Percentiles rank a stretch among this genome's conserved stretches.
Evolutionary conservation across 53 echinoderm and acorn worm genomes (phyloP).

Genomic region (Pentamera pediparva): DNA sequence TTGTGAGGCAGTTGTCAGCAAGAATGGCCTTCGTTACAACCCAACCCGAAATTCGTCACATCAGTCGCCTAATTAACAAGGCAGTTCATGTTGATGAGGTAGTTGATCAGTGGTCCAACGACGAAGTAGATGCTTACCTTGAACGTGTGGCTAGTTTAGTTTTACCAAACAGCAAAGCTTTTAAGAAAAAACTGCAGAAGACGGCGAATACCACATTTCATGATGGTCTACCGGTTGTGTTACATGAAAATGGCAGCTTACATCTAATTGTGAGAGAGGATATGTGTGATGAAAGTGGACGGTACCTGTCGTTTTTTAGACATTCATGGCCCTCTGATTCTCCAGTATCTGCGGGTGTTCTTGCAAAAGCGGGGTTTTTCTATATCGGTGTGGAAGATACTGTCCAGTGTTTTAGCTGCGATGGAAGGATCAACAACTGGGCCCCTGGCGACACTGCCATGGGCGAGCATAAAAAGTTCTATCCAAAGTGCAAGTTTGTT

Average conservation of each 20-base stretch:
- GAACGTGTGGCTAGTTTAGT: not conserved
- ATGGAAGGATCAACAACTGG: not conserved
- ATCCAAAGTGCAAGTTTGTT: slow-evolving; percentile 25
- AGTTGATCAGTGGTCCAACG: not conserved
- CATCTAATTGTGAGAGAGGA: not conserved
- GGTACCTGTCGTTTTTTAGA: not conserved
- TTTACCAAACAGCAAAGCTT: not conserved
- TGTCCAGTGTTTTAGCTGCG: slow-evolving; percentile 23
- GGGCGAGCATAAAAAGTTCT: slow-evolving; percentile 20
- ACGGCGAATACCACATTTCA: not conserved
- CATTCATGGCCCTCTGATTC: not conserved
- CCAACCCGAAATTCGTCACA: not conserved
- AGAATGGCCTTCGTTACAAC: not conserved
- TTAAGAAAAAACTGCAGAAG: not conserved
- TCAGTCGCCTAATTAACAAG: not conserved
- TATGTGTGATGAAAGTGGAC: not conserved
- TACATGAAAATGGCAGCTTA: not conserved
- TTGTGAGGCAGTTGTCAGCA: no score
- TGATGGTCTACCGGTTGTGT: slow-evolving; percentile 1
- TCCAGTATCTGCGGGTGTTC: not conserved
- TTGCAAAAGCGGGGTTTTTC: slow-evolving; percentile 24
- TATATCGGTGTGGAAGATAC: not conserved
- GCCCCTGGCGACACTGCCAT: slow-evolving; percentile 3
- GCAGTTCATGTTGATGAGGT: not conserved
- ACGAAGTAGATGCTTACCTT: not conserved